Conservation (phyloP, 1,140 invertebrate species). For the Himalopsyche phryganea region DNA sequence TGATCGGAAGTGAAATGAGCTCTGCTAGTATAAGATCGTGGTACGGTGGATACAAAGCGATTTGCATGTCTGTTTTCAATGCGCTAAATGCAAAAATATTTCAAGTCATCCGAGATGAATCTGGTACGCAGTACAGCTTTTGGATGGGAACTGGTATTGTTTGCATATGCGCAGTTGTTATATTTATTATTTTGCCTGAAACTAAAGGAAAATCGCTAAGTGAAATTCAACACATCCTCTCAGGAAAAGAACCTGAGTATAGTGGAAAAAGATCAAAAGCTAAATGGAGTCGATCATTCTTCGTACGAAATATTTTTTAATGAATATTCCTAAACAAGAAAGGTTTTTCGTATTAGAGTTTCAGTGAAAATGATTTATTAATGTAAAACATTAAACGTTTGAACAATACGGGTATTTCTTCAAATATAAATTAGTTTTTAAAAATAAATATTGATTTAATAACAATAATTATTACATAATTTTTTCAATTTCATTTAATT, state of each 20-base stretch:
- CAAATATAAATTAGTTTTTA: too few relatives aligned
- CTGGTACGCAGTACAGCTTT: not conserved
- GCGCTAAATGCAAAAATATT: not conserved
- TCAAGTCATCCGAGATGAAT: conserved; percentile 1
- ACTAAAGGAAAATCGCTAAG: conserved; percentile 6
- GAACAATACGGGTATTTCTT: too few relatives aligned
- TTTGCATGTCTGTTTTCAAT: conserved; percentile 3
- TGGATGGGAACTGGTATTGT: not conserved
- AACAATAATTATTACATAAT: too few relatives aligned
- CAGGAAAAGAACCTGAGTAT: not conserved
- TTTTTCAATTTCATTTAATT: too few relatives aligned
- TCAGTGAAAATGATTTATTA: too few relatives aligned
- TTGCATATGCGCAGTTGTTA: not conserved
- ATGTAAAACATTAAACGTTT: too few relatives aligned
- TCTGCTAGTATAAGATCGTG: not conserved
- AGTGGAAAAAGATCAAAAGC: too few relatives aligned
- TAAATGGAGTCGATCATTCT: too few relatives aligned
- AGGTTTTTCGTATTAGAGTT: too few relatives aligned
- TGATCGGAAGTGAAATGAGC: conserved; percentile 32
- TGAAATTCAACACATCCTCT: conserved; percentile 11
- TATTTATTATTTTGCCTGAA: conserved; percentile 7
- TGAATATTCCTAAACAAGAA: too few relatives aligned
- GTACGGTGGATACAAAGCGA: conserved; percentile 6
- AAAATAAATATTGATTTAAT: too few relatives aligned
- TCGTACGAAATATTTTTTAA: too few relatives aligned